Conservation (phyloP, 1,140 invertebrate genomes). For the Drosophila tsacasi region DNA sequence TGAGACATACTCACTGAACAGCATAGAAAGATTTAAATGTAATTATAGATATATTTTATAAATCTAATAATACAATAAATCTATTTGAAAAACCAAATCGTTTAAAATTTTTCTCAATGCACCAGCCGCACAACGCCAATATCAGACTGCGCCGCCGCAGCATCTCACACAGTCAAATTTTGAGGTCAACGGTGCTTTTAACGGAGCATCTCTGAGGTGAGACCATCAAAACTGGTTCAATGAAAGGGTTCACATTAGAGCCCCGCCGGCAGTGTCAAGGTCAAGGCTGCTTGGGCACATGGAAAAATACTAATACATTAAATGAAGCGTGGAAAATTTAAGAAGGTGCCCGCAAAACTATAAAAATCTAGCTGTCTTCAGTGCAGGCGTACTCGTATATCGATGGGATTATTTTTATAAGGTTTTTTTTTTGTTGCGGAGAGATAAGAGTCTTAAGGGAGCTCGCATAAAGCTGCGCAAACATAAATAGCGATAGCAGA, state of each 20-base stretch:
- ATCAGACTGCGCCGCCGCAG: conserved; percentile 23
- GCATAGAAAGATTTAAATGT: not conserved
- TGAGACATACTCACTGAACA: too few relatives aligned
- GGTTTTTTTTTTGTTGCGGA: not conserved
- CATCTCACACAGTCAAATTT: conserved; percentile 25
- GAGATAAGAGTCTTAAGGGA: conserved; percentile 20
- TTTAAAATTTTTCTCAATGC: not conserved
- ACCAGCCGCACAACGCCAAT: not conserved
- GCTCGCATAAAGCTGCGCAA: conserved; percentile 27
- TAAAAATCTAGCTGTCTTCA: not conserved
- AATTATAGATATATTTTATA: not conserved
- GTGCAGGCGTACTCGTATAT: not conserved
- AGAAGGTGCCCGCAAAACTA: not conserved
- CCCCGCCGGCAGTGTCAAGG: conserved; percentile 59
- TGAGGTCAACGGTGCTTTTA: conserved; percentile 78
- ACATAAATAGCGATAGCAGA: conserved; percentile 31
- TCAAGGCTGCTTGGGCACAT: conserved; percentile 36
- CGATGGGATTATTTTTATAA: conserved; percentile 3
- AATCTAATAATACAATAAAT: not conserved
- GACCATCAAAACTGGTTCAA: conserved; percentile 30
- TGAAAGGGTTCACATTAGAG: conserved; percentile 41
- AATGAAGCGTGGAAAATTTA: conserved; percentile 56
- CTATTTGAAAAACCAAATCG: not conserved
- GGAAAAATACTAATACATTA: conserved; percentile 56
- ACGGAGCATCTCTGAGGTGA: conserved; percentile 47